These are phyloP conservation scores for Lynx canadensis DNA, from an alignment of 2,113 vertebrate genomes.

Conservation along the genomic window DNA sequence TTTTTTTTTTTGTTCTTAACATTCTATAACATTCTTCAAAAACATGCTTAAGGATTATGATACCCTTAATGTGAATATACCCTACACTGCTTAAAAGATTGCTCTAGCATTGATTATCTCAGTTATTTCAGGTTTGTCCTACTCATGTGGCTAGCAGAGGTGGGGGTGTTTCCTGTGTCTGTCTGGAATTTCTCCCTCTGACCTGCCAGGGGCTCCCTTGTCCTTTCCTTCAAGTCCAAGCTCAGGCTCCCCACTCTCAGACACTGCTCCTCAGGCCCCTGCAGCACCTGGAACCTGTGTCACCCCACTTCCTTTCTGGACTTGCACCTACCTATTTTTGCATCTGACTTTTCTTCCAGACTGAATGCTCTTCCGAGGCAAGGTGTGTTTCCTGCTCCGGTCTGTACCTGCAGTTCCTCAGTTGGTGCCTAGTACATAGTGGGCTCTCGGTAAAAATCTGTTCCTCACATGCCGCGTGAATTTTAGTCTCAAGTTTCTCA, in stretches of 20 bases:
- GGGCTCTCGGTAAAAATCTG: not conserved
- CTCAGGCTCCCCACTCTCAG: not conserved
- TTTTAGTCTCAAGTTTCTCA: not conserved
- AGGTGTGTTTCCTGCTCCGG: not conserved
- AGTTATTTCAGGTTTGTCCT: not conserved
- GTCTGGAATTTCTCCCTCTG: not conserved
- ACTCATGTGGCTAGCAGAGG: accelerated
- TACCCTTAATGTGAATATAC: not conserved
- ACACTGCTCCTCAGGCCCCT: not conserved
- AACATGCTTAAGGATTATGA: not conserved
- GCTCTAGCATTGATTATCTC: not conserved
- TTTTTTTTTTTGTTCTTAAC: not conserved
- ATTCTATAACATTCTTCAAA: not conserved
- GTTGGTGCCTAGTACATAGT: not conserved
- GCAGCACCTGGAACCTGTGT: not conserved
- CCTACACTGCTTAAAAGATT: not conserved
- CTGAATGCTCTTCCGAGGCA: not conserved
- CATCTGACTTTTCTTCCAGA: not conserved
- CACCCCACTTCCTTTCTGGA: not conserved
- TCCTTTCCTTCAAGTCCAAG: not conserved
- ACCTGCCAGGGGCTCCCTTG: not conserved
- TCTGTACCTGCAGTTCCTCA: not conserved
- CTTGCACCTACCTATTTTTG: not conserved
- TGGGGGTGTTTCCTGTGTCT: not conserved
- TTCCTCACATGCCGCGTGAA: not conserved